These are phyloP conservation scores for Saccostrea echinata DNA, from an alignment of 1,140 invertebrate species.

Conservation along the genomic window DNA sequence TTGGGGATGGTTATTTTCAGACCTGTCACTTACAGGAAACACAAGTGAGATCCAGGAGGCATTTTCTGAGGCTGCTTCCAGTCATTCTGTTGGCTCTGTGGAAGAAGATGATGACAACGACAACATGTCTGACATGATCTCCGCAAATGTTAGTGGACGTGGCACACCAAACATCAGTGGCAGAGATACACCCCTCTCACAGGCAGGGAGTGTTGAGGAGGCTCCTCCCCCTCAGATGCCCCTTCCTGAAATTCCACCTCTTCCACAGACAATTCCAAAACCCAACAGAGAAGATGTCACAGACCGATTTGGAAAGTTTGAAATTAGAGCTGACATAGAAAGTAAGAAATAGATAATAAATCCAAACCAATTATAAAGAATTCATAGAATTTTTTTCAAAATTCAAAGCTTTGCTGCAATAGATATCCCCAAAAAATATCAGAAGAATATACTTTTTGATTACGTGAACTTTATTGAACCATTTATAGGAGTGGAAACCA, in stretches of 20 bases:
- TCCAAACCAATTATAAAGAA: not conserved
- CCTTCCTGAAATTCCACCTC: conserved; percentile 80
- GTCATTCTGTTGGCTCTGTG: conserved; percentile 93
- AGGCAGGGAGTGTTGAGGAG: conserved; percentile 73
- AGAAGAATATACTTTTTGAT: too few relatives aligned
- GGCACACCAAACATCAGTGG: conserved; percentile 90
- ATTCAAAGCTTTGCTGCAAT: too few relatives aligned
- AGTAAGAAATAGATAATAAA: conserved; percentile 19
- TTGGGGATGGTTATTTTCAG: conserved; percentile 40
- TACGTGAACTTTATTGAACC: not conserved
- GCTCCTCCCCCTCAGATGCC: conserved; percentile 79
- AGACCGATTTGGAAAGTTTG: conserved; percentile 99
- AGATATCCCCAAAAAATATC: too few relatives aligned
- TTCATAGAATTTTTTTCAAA: not conserved
- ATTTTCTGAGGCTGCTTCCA: conserved; percentile 95
- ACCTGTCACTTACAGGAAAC: conserved; percentile 83
- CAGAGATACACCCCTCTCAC: conserved; percentile 95
- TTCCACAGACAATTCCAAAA: conserved; percentile 85
- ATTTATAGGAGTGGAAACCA: conserved; percentile 89
- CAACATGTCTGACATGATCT: conserved; percentile 94
- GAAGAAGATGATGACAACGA: conserved; percentile 91
- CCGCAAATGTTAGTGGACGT: conserved; percentile 92
- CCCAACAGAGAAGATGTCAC: conserved; percentile 89
- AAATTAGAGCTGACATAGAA: conserved; percentile 59
- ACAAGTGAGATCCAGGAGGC: conserved; percentile 96